phyloP scores from a whole-genome alignment of 2,113 vertebrate genomes.

The Coturnix japonica region DNA sequence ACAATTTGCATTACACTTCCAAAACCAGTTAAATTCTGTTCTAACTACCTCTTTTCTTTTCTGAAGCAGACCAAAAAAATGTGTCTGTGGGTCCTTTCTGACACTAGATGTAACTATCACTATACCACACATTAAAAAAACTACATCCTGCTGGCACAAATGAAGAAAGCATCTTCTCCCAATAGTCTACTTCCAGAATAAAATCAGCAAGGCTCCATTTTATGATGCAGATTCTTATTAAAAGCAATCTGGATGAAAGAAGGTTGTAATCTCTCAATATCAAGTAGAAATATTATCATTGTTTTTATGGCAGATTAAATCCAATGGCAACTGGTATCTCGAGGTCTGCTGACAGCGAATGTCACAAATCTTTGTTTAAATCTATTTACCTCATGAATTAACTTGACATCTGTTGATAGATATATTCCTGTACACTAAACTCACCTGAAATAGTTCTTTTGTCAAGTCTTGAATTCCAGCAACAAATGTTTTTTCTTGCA shows the following conservation, averaged over 20 bases:
- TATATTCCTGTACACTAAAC: slow-evolving; percentile 8
- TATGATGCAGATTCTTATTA: slow-evolving; percentile 34
- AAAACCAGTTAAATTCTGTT: not conserved
- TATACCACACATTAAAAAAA: slow-evolving; percentile 17
- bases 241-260: slow-evolving; percentile 63
- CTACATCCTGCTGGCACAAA: slow-evolving; percentile 21
- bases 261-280: slow-evolving; percentile 58
- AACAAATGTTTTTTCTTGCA: not conserved
- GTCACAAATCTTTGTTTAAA: slow-evolving; percentile 56
- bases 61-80: slow-evolving; percentile 17
- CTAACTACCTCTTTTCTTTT: not conserved
- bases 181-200: slow-evolving; percentile 27
- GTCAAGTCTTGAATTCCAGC: slow-evolving; percentile 3
- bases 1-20: not conserved
- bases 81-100: slow-evolving; percentile 6
- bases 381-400: slow-evolving; percentile 59
- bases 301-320: slow-evolving; percentile 68
- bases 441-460: slow-evolving; percentile 2
- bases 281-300: slow-evolving; percentile 48
- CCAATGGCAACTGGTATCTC: slow-evolving; percentile 31
- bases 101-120: not conserved
- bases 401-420: slow-evolving; percentile 65
- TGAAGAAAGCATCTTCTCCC: slow-evolving; percentile 28
- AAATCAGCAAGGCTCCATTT: slow-evolving; percentile 54
- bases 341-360: slow-evolving; percentile 52